A percentile compares a stretch with the other conserved stretches of the same genome.
These are phyloP conservation scores for Bruchidius siliquastri DNA, from an alignment of 2,888 invertebrate species.

Conservation along the genomic window DNA sequence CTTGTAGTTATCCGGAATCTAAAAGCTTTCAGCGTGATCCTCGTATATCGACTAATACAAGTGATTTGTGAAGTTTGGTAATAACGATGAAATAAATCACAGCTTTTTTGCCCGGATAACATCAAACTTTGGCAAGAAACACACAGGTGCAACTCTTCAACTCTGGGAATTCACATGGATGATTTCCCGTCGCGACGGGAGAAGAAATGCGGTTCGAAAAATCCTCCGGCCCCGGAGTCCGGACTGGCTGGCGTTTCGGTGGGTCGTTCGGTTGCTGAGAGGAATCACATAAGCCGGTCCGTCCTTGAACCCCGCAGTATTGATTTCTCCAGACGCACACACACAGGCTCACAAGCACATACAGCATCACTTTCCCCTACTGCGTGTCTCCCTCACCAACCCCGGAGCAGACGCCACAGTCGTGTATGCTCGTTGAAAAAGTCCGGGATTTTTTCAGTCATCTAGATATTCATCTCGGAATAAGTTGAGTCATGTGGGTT, in stretches of 20 bases:
- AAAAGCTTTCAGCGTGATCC: too few relatives aligned
- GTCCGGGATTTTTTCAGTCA: too few relatives aligned
- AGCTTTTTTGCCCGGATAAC: too few relatives aligned
- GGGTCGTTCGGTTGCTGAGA: neutral
- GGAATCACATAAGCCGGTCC: neutral
- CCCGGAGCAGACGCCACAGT: conserved; percentile 24
- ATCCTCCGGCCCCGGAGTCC: neutral
- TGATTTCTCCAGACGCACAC: conserved; percentile 1
- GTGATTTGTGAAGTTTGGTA: too few relatives aligned
- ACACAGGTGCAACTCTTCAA: neutral
- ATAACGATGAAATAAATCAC: too few relatives aligned
- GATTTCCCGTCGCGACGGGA: neutral
- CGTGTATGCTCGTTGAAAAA: too few relatives aligned
- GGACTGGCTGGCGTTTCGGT: neutral
- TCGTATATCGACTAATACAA: too few relatives aligned
- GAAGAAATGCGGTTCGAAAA: neutral
- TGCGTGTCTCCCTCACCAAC: conserved; percentile 14
- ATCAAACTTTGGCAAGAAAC: neutral
- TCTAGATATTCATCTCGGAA: too few relatives aligned
- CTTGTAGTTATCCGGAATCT: too few relatives aligned
- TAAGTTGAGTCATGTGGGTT: too few relatives aligned
- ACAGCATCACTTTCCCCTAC: conserved; percentile 18
- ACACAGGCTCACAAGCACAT: conserved; percentile 1
- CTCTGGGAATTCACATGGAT: neutral
- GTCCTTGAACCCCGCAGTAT: conserved; percentile 2